These are phyloP conservation scores for Coregonus clupeaformis DNA, from an alignment of 2,113 vertebrate genomes.

Conservation along the genomic window DNA sequence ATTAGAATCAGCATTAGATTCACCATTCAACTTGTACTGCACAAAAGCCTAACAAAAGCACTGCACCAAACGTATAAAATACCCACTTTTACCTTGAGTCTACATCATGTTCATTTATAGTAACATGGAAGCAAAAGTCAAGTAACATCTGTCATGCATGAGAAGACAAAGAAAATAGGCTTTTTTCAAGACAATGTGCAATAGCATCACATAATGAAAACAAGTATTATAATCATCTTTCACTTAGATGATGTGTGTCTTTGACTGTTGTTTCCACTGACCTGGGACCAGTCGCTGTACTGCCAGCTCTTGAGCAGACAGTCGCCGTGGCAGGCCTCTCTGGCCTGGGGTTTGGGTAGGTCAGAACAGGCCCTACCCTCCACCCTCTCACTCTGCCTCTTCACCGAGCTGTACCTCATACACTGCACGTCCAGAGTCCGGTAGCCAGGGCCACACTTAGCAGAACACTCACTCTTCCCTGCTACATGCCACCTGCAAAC, in stretches of 20 bases:
- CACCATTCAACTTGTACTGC: no score
- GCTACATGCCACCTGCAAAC: constrained; percentile 82
- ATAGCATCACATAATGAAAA: no score
- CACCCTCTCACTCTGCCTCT: constrained; percentile 76
- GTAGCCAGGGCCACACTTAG: constrained; percentile 85
- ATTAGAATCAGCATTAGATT: not conserved
- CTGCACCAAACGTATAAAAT: not conserved
- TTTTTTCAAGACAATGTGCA: no score
- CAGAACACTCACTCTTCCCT: constrained; percentile 90
- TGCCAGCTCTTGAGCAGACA: constrained; percentile 89
- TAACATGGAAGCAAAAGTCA: no score
- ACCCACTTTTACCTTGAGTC: not conserved
- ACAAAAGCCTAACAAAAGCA: no score
- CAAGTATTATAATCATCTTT: not conserved
- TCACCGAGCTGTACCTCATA: constrained; percentile 81
- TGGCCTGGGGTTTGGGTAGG: constrained; percentile 78
- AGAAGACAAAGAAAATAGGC: no score
- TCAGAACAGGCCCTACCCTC: constrained; percentile 79
- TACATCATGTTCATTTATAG: not conserved
- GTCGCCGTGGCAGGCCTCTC: constrained; percentile 87
- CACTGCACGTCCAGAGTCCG: constrained; percentile 85
- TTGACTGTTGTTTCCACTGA: constrained; percentile 50
- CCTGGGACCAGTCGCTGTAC: constrained; percentile 94
- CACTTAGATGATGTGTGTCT: not conserved
- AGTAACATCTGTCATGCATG: no score